Evolutionary conservation across 2,113 vertebrate genomes (phyloP).

Genomic region (Tiliqua scincoides): DNA sequence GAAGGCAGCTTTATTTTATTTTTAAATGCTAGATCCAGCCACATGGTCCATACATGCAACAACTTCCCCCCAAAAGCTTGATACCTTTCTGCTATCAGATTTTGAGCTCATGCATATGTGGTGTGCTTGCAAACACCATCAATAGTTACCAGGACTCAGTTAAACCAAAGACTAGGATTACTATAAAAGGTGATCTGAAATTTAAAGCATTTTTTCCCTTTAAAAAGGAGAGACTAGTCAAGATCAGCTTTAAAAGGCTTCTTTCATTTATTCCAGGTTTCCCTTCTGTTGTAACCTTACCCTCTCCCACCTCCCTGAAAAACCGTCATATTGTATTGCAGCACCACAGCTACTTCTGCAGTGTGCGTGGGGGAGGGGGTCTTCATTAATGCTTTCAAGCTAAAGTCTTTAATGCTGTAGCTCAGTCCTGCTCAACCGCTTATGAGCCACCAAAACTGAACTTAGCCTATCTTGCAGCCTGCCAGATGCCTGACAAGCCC

Average conservation of each 20-base stretch:
- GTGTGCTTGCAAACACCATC: constrained; percentile 3
- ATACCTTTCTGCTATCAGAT: constrained; percentile 73
- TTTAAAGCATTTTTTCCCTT: constrained; percentile 27
- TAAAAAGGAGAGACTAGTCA: constrained; percentile 36
- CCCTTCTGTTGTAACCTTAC: constrained; percentile 1
- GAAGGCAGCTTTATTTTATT: constrained; percentile 74
- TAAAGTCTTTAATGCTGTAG: background rate
- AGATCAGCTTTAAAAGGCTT: background rate
- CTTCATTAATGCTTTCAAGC: background rate
- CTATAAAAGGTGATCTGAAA: constrained; percentile 29
- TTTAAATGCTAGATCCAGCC: constrained; percentile 74
- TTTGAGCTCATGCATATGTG: constrained; percentile 55
- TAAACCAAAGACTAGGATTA: constrained; percentile 39
- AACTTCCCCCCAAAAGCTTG: constrained; percentile 66
- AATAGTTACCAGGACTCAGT: constrained; percentile 51
- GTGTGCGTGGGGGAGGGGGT: no score
- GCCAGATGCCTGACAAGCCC: no score
- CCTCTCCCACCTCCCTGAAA: background rate
- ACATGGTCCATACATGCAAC: constrained; percentile 65
- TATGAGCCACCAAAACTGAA: background rate
- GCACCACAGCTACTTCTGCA: no score
- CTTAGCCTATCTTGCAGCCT: background rate
- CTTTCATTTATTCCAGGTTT: background rate
- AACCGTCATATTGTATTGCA: background rate
- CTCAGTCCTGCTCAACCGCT: no score